Base-by-base conservation (phyloP, 2,888 invertebrate species). In the Isotomurus palustris region DNA sequence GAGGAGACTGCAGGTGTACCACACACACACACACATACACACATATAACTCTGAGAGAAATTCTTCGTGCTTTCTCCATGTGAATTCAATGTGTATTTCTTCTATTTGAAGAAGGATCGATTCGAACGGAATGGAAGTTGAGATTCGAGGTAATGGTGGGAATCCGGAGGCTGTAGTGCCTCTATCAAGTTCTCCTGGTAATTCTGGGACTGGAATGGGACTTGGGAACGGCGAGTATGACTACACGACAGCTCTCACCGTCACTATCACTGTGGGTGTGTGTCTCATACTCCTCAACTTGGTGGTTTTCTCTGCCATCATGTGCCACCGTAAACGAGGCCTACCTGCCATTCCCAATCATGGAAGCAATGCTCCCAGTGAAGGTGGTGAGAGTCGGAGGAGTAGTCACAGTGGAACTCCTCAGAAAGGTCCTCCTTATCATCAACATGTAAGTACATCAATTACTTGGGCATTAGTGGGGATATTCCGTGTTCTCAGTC, bases 271-370 rank as follows among this genome's bases (percentile, higher is more conserved):
- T 2, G 70, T 70, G 24, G 70, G 70, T 47, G 68, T 70, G 44
- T 68, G 68, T 48, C 68, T 70, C 58, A 70, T 69, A 40, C 62
- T 68, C 8, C 64, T 70, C 57, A 70, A 70, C 51, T 61, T 68
- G 22, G 63, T 70, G 47, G 70, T 70, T 29, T 70, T 70, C 62
- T 68, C 70, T 2, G 70, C 70, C 56, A 70, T 70, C 59, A 70
- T 70, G 68, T 70, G 70, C 60, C 68, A 69, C 60, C 65, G 70
- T 47, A 70, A 70, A 53, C 52, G 68, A 53, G 67, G 63, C 41
- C 62, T 68, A 49, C 65, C 67, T 38, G 58, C 55, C 56, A 52
- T 64, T 53, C 62, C 62, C 3, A 36, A 49, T 10, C 52, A 48
- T 52, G 48, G 4, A 51, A 49, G 62, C 44, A 62, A 61, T 53